Evolutionary conservation across 2,797 vertebrate genomes (phyloP).

Genomic region (Otus scops): DNA sequence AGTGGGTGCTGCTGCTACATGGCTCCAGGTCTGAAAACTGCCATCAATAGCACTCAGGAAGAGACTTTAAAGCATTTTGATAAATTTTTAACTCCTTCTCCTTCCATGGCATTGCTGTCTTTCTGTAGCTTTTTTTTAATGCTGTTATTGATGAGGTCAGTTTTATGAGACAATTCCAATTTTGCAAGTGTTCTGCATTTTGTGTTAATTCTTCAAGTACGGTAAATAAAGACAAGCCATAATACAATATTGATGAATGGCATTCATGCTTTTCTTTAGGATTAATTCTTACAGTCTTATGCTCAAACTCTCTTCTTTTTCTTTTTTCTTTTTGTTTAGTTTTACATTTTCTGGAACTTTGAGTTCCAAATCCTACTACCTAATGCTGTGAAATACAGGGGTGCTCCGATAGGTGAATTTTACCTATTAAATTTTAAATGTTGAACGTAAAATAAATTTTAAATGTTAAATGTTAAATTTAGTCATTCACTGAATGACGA

Average conservation of each 20-base stretch:
- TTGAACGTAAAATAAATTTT: neutral
- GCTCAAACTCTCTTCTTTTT: neutral
- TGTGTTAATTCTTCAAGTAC: neutral
- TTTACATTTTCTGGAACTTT: neutral
- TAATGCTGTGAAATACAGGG: neutral
- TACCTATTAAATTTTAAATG: neutral
- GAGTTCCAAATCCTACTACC: neutral
- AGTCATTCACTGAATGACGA: neutral
- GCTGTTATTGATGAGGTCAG: neutral
- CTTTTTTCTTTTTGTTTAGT: no score
- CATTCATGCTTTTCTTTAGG: neutral
- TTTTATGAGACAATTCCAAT: neutral
- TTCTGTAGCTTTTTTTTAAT: neutral
- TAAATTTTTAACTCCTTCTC: neutral
- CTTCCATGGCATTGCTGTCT: neutral
- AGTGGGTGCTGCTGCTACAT: neutral
- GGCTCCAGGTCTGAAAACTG: neutral
- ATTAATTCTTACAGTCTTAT: neutral
- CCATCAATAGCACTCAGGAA: neutral
- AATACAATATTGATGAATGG: neutral
- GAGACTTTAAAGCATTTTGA: neutral
- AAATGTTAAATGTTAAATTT: no score
- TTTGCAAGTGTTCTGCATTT: neutral
- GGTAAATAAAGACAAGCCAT: neutral
- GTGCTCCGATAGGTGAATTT: neutral